Conservation (phyloP, 1,140 invertebrate genomes). For the Lucilia sericata region DNA sequence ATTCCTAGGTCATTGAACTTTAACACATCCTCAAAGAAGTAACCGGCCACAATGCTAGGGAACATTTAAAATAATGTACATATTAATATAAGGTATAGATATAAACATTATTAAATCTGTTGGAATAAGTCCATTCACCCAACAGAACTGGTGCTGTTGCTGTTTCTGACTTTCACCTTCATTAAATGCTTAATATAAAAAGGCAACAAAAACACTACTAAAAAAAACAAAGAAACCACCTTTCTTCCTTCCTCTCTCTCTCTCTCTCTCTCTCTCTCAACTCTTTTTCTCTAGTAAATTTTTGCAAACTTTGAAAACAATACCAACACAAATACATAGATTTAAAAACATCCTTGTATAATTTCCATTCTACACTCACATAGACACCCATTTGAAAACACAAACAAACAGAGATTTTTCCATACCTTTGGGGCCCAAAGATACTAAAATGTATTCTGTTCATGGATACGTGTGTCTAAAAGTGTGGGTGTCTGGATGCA, state of each 20-base stretch:
- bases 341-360: neutral
- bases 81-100: too few relatives aligned
- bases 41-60: too few relatives aligned
- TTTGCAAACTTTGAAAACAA: neutral
- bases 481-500: neutral
- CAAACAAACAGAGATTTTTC: neutral
- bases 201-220: too few relatives aligned
- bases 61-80: too few relatives aligned
- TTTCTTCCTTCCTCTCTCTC: neutral
- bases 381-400: neutral
- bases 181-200: neutral
- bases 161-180: neutral
- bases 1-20: too few relatives aligned
- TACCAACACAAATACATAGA: neutral
- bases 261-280: neutral
- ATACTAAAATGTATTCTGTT: neutral
- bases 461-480: neutral
- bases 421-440: neutral
- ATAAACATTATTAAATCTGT: neutral
- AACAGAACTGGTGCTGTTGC: neutral
- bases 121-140: slow-evolving; percentile 15
- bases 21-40: too few relatives aligned
- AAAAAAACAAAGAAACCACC: neutral
- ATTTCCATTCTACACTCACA: neutral
- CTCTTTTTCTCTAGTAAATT: neutral